Evolutionary conservation across 2,113 vertebrate species (phyloP).

Genomic region (Nannospalax galili): DNA sequence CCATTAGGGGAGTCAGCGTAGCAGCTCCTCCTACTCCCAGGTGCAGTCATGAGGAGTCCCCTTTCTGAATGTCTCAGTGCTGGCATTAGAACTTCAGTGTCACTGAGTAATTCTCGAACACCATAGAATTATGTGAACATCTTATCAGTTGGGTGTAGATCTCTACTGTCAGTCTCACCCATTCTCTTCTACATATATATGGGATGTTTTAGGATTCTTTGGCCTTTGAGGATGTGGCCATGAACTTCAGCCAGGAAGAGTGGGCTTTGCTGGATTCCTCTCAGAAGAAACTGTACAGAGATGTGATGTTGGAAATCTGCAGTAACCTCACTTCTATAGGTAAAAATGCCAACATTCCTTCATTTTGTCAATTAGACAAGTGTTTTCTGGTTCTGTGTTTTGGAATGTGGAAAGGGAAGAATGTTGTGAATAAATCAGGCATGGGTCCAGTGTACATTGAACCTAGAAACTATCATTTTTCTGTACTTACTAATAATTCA

Average conservation of each 20-base stretch:
- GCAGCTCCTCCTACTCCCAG: background rate
- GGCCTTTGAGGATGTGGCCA: slow-evolving; percentile 23
- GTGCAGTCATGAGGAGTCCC: background rate
- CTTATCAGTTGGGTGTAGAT: background rate
- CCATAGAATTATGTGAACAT: background rate
- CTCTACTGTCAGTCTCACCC: background rate
- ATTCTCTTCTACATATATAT: background rate
- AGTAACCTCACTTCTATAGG: background rate
- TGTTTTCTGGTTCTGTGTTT: background rate
- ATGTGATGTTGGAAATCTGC: slow-evolving; percentile 7
- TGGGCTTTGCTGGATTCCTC: background rate
- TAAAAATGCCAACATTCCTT: background rate
- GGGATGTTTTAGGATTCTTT: background rate
- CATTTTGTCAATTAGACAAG: background rate
- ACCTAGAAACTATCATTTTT: background rate
- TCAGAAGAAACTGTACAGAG: slow-evolving; percentile 25
- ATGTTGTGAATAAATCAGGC: background rate
- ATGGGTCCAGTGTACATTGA: background rate
- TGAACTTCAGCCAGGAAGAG: slow-evolving; percentile 12
- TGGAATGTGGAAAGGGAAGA: background rate
- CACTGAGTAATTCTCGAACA: background rate
- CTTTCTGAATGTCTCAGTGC: background rate
- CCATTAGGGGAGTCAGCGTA: too few species aligned
- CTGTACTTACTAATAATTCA: background rate
- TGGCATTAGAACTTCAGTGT: background rate